Conservation (phyloP, 2,113 vertebrate species). For the Accipiter cooperii region DNA sequence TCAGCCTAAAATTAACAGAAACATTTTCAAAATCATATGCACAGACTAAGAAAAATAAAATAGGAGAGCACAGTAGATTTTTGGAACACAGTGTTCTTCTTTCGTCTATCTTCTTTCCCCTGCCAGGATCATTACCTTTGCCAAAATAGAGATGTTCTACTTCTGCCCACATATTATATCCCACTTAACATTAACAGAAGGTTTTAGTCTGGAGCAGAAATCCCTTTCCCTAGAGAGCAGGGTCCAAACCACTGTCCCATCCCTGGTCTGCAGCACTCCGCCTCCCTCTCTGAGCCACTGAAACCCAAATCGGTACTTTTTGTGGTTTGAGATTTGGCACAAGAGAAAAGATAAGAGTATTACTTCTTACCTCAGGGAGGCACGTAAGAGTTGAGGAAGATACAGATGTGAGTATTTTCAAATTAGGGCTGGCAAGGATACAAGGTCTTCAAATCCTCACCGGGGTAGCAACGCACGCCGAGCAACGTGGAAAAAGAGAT, state of each 20-base stretch:
- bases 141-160: background rate
- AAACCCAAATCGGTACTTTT: background rate
- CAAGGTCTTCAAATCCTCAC: background rate
- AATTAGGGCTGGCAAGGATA: background rate
- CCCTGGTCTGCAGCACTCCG: background rate
- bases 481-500: background rate
- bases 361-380: slow-evolving; percentile 1
- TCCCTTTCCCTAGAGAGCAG: background rate
- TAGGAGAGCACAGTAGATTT: background rate
- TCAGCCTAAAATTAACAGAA: background rate
- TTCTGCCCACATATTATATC: background rate
- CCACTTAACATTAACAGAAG: background rate
- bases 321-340: slow-evolving; percentile 6
- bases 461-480: background rate
- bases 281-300: background rate
- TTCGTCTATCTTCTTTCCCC: background rate
- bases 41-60: background rate
- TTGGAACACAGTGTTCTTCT: background rate
- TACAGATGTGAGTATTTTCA: background rate
- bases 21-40: background rate
- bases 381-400: background rate
- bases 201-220: background rate
- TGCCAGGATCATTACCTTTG: background rate
- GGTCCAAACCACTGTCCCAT: background rate
- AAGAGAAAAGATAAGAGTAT: background rate